Percentiles rank a stretch among this genome's conserved stretches.
phyloP scores from a whole-genome alignment of 2,113 vertebrate species.

The Psophia crepitans region DNA sequence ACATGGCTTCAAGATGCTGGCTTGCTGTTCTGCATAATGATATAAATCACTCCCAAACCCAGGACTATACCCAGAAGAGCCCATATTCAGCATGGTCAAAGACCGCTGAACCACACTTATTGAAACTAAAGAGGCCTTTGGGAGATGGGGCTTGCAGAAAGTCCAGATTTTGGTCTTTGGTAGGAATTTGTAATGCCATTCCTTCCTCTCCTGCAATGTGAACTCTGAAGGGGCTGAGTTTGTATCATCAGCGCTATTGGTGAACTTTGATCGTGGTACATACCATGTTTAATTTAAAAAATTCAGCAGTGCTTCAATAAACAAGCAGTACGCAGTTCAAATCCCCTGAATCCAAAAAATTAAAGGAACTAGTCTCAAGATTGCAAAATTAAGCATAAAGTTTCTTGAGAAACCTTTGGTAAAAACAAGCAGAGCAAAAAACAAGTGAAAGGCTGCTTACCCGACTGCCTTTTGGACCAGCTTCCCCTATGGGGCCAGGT shows the following conservation, averaged over 20 bases:
- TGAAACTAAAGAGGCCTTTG: slow-evolving; percentile 20
- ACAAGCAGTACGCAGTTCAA: neutral
- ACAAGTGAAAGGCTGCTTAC: slow-evolving; percentile 78
- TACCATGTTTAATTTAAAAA: neutral
- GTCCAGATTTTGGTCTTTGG: neutral
- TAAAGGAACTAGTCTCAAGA: neutral
- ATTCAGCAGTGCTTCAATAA: neutral
- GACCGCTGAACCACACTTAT: neutral
- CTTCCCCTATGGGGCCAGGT: slow-evolving; percentile 92
- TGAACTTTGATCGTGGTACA: neutral
- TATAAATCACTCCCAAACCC: neutral
- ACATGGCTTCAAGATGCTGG: slow-evolving; percentile 47
- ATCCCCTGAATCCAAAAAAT: neutral
- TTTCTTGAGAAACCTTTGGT: neutral
- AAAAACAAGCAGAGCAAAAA: neutral
- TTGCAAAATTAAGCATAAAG: neutral
- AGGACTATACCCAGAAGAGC: neutral
- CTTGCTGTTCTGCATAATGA: neutral
- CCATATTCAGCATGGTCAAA: neutral
- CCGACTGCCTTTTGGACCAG: slow-evolving; percentile 92
- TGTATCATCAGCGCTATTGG: neutral
- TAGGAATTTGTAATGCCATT: slow-evolving; percentile 1
- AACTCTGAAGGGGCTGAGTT: neutral
- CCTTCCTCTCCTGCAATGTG: neutral
- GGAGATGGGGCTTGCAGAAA: neutral